phyloP scores from a whole-genome alignment of 2,888 invertebrate species.

The Oscheius onirici region DNA sequence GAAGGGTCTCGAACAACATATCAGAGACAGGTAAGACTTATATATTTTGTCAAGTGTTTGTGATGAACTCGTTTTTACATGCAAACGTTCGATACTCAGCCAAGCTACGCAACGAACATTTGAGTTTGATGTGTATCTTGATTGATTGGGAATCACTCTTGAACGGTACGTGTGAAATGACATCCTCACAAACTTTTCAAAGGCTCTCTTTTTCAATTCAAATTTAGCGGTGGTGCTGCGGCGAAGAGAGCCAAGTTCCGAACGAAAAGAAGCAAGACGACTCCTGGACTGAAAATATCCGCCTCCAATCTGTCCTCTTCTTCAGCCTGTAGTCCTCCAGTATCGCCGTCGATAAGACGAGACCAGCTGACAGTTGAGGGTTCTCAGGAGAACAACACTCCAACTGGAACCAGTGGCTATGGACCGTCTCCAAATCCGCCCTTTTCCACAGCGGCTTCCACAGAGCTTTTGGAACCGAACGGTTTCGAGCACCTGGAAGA shows the following conservation, averaged over 20 bases:
- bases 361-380: constrained; percentile 19
- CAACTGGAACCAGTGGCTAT: constrained; percentile 17
- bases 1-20: constrained; percentile 73
- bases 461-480: not conserved
- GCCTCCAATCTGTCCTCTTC: constrained; percentile 54
- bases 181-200: too few species aligned
- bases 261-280: constrained; percentile 61
- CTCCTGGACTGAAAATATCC: constrained; percentile 55
- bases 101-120: too few species aligned
- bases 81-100: too few species aligned
- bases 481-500: constrained; percentile 4
- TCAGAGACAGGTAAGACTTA: constrained; percentile 33
- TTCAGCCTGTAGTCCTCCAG: constrained; percentile 53
- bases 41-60: too few species aligned
- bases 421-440: not conserved
- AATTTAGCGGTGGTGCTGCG: constrained; percentile 35
- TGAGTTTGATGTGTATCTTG: too few species aligned
- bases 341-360: constrained; percentile 37
- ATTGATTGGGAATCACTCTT: too few species aligned
- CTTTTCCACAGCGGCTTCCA: not conserved
- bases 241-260: constrained; percentile 54
- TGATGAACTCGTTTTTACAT: too few species aligned
- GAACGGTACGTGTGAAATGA: too few species aligned
- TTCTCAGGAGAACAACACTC: not conserved
- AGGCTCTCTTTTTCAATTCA: not conserved